These are phyloP conservation scores for Anableps anableps DNA, from an alignment of 2,797 vertebrate genomes.

Conservation along the genomic window DNA sequence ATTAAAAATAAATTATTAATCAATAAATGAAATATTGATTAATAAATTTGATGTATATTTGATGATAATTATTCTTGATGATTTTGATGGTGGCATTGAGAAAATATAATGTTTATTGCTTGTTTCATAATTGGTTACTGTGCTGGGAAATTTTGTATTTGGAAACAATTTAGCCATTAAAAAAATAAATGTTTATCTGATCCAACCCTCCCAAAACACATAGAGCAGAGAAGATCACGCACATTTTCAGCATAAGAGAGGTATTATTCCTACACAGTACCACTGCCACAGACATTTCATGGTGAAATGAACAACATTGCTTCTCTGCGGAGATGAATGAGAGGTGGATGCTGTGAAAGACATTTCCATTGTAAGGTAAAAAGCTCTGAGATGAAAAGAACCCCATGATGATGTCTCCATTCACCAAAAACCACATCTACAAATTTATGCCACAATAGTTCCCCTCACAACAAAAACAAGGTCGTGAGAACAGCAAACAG, in stretches of 20 bases:
- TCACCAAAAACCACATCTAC: neutral
- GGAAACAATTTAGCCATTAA: no score
- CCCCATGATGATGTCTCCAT: neutral
- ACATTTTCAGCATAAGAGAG: neutral
- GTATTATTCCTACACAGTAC: neutral
- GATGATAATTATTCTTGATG: no score
- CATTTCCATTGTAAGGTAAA: neutral
- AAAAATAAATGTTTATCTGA: no score
- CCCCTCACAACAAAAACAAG: neutral
- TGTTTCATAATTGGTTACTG: no score
- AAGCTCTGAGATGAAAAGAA: neutral
- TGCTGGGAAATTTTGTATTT: no score
- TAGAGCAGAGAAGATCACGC: no score
- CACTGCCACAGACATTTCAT: neutral
- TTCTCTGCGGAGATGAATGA: neutral
- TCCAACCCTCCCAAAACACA: no score
- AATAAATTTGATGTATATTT: no score
- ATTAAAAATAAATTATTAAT: no score
- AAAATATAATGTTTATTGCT: no score
- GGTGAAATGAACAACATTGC: neutral
- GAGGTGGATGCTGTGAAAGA: neutral
- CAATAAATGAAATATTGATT: no score
- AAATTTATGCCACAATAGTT: neutral
- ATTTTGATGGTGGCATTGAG: no score
- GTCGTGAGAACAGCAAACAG: neutral